Evolutionary conservation across 2,113 vertebrate species (phyloP).

Genomic region (Felis chaus): DNA sequence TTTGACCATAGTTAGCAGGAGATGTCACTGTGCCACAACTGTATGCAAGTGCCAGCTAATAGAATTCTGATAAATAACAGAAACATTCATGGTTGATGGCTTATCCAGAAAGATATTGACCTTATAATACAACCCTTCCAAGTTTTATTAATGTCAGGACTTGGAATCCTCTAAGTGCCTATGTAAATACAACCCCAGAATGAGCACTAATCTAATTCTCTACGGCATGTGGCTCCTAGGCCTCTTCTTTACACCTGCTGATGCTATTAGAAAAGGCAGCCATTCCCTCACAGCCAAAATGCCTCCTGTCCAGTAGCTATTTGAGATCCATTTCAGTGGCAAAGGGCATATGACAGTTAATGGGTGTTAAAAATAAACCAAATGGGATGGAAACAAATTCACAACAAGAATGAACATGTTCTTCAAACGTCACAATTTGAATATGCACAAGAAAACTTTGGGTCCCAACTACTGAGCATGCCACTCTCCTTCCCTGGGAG

Average conservation of each 20-base stretch:
- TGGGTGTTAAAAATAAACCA: conserved; percentile 32
- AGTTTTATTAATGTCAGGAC: background rate
- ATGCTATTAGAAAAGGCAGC: conserved; percentile 9
- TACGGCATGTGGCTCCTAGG: background rate
- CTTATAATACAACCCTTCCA: background rate
- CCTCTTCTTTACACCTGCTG: background rate
- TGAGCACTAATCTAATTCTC: background rate
- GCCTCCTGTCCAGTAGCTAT: background rate
- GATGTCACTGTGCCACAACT: background rate
- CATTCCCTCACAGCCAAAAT: background rate
- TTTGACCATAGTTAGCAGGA: background rate
- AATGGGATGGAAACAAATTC: background rate
- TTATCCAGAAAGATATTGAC: background rate
- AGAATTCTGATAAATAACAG: background rate
- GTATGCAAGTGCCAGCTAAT: background rate
- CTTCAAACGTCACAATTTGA: background rate
- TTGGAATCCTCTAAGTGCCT: background rate
- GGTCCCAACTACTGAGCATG: background rate
- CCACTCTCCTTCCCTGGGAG: background rate
- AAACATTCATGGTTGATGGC: background rate
- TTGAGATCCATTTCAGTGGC: background rate
- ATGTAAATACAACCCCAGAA: background rate
- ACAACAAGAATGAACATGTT: background rate
- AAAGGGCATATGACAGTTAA: background rate
- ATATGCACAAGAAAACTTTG: background rate